Evolutionary conservation across 2,113 vertebrate species (phyloP).

Genomic region (Eolophus roseicapilla): DNA sequence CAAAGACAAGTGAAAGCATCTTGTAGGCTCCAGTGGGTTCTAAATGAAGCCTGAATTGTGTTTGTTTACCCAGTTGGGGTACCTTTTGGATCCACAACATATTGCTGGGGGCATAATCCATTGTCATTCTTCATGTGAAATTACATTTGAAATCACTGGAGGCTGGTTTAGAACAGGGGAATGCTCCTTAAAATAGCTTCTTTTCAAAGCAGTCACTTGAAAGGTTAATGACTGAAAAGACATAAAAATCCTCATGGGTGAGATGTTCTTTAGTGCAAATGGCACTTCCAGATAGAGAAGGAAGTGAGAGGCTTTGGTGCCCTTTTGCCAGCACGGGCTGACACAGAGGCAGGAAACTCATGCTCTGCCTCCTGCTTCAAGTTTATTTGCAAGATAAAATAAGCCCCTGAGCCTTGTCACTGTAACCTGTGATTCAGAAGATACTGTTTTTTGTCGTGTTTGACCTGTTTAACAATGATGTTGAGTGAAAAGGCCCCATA

Average conservation of each 20-base stretch:
- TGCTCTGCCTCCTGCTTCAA: not conserved
- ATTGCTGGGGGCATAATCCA: constrained; percentile 16
- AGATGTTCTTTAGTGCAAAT: constrained; percentile 43
- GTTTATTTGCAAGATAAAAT: not conserved
- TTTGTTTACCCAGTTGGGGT: not conserved
- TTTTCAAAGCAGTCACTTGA: not conserved
- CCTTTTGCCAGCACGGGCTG: constrained; percentile 14
- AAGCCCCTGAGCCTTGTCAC: not conserved
- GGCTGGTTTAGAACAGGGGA: constrained; percentile 12
- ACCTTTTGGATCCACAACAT: not conserved
- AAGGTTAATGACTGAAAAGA: constrained; percentile 45
- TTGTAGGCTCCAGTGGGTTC: not conserved
- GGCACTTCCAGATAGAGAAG: not conserved
- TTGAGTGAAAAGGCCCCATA: not conserved
- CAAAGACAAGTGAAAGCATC: not conserved
- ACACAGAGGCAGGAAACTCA: not conserved
- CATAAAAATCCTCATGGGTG: constrained; percentile 14
- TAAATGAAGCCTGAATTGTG: not conserved
- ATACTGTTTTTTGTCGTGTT: not conserved
- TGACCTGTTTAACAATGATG: not conserved
- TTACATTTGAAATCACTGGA: constrained; percentile 11
- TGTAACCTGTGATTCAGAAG: not conserved
- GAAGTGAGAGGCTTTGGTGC: not conserved
- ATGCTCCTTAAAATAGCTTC: constrained; percentile 26
- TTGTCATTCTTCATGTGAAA: constrained; percentile 23